Conservation (phyloP, 2,113 vertebrate genomes). For the Columba livia region DNA sequence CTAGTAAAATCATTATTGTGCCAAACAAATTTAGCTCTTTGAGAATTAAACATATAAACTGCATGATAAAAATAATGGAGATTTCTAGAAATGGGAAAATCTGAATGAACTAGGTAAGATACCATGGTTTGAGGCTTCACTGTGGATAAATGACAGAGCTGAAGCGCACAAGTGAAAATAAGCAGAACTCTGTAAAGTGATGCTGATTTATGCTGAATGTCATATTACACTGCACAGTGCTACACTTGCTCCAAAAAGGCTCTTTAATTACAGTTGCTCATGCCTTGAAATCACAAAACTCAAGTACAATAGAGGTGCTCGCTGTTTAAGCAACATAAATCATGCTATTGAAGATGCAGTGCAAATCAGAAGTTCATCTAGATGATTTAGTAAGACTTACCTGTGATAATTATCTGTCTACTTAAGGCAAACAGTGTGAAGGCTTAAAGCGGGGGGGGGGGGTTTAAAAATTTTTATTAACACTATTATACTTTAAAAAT, state of each 20-base stretch:
- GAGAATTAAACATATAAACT: not conserved
- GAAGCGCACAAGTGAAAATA: slow-evolving; percentile 5
- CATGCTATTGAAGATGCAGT: not conserved
- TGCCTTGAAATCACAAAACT: slow-evolving; percentile 7
- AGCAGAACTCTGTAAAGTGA: slow-evolving; percentile 45
- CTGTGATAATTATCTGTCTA: not conserved
- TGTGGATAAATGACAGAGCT: slow-evolving; percentile 13
- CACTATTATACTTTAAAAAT: not conserved
- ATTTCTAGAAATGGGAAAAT: not conserved
- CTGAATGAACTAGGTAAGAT: not conserved
- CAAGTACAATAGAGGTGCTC: not conserved
- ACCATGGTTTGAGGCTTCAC: not conserved
- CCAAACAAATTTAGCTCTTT: not conserved
- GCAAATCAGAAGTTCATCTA: not conserved
- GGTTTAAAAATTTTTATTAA: slow-evolving; percentile 1
- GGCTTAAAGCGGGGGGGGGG: not conserved
- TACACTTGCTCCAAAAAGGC: not conserved
- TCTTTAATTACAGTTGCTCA: slow-evolving; percentile 20
- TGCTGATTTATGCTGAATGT: slow-evolving; percentile 36
- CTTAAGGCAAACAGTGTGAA: not conserved
- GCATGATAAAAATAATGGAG: not conserved
- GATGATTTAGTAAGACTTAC: not conserved
- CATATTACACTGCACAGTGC: slow-evolving; percentile 7
- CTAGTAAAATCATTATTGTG: not conserved
- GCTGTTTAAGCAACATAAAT: not conserved